A percentile compares a stretch with the other conserved stretches of the same genome.
phyloP scores from a whole-genome alignment of 2,888 invertebrate species.

The Diplolepis rosae region DNA sequence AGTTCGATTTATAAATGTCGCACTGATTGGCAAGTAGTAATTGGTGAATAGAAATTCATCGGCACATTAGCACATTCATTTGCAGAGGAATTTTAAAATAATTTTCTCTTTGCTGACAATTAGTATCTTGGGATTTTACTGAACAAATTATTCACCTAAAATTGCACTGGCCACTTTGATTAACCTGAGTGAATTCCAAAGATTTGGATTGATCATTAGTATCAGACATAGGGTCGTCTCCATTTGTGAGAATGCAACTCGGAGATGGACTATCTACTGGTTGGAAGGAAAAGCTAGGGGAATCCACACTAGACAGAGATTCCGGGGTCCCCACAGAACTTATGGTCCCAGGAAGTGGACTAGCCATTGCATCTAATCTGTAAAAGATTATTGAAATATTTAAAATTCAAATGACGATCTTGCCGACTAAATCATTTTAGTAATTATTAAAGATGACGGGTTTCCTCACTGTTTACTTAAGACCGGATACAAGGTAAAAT shows the following conservation, averaged over 20 bases:
- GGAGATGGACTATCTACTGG: slow-evolving; percentile 77
- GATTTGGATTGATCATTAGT: slow-evolving; percentile 58
- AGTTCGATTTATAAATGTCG: slow-evolving; percentile 16
- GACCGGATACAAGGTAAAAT: no score
- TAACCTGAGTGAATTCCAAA: slow-evolving; percentile 54
- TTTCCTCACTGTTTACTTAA: no score
- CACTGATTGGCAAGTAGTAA: slow-evolving; percentile 26
- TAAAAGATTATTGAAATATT: slow-evolving; percentile 19
- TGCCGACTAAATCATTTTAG: no score
- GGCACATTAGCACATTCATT: slow-evolving; percentile 13
- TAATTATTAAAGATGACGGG: no score
- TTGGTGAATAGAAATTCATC: slow-evolving; percentile 21
- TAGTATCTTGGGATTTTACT: slow-evolving; percentile 33
- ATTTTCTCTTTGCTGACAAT: slow-evolving; percentile 32
- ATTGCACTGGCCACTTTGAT: slow-evolving; percentile 60
- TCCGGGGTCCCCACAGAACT: slow-evolving; percentile 79
- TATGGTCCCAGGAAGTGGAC: slow-evolving; percentile 76
- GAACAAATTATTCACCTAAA: slow-evolving; percentile 59
- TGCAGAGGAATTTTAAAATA: slow-evolving; percentile 29
- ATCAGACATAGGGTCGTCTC: slow-evolving; percentile 71
- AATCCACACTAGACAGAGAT: slow-evolving; percentile 78
- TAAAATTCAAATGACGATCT: not conserved
- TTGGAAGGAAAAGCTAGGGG: slow-evolving; percentile 77
- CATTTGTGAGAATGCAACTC: slow-evolving; percentile 68
- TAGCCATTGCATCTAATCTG: slow-evolving; percentile 69